A percentile compares a stretch with the other conserved stretches of the same genome.
phyloP scores from a whole-genome alignment of 2,888 invertebrate species.

The Xanthia icteritia region DNA sequence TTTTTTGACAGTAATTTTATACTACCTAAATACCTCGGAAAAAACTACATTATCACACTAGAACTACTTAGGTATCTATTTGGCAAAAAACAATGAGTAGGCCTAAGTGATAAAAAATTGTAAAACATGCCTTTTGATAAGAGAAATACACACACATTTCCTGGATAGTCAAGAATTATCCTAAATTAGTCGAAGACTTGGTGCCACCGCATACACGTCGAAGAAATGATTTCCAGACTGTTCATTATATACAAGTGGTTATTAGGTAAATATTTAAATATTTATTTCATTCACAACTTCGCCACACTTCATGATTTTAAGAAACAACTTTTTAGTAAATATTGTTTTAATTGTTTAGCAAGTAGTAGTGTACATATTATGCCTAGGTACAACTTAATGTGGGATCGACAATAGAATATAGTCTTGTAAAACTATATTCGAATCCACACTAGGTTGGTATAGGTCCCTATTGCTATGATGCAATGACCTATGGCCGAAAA shows the following conservation, averaged over 20 bases:
- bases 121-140: conserved; percentile 46
- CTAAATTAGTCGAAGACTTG: conserved; percentile 32
- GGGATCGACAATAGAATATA: not conserved
- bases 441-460: not conserved
- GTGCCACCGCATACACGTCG: conserved; percentile 29
- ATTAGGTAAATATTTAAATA: conserved; percentile 46
- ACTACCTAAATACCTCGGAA: not conserved
- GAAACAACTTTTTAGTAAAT: not conserved
- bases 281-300: not conserved
- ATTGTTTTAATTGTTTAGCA: not conserved
- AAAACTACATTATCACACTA: not conserved
- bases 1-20: not conserved
- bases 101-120: conserved; percentile 47
- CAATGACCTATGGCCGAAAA: not conserved
- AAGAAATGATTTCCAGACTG: conserved; percentile 37
- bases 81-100: conserved; percentile 39
- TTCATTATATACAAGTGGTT: conserved; percentile 19
- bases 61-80: not conserved
- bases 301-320: not conserved
- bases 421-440: not conserved
- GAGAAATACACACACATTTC: conserved; percentile 40
- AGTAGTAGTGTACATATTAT: not conserved
- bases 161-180: conserved; percentile 22
- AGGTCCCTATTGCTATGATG: too few relatives aligned
- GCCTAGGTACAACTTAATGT: not conserved